Base-by-base conservation (phyloP, 1,140 invertebrate genomes). In the Oncopodura yosiiana region DNA sequence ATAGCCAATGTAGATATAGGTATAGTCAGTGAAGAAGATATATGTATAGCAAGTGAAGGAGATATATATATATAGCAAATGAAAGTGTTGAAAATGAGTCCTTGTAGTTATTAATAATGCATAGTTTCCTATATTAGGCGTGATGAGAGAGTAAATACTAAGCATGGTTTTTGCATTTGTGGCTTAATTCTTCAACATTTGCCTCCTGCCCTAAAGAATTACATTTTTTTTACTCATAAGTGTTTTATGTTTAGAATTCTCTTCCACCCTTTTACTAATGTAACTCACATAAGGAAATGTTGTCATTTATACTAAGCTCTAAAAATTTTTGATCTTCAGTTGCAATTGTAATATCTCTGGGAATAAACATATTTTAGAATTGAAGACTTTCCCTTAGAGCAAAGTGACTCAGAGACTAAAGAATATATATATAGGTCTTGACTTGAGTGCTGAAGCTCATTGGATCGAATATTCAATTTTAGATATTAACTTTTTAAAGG, bases 71-170 rank as follows among this genome's bases (percentile, higher is more conserved):
- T 9, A 34, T n/a, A 34, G 30, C n/a, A 34, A n/a, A 9, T 8
- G 14, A 34, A 34, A n/a, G 30, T 9, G 30, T 34, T 8, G 14
- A 34, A 34, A n/a, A 34, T 34, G 30, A 8, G 14, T 34, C n/a
- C n/a, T n/a, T 34, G 8, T 34, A 34, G 30, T 49, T 48, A 55
- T 55, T 55, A 55, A 55, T 55, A 55, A 55, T 55, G 45, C 44
- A 55, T 49, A 19, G 19, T 27, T n/a, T n/a, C n/a, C n/a, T 24
- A 39, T 54, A 49, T 55, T 49, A 55, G 53, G 53, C 53, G 45
- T 55, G 53, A 55, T 45, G 37, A 24, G 53, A 30, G 44, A 55
- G 24, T 24, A 55, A 45, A 27, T 49, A 55, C 53, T 49, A 36
- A 39, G 46, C 45, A 49, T 42, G 44, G 53, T 42, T 49, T 55